Evolutionary conservation across 1,140 invertebrate genomes (phyloP).

Genomic region (Meteorus sp.): DNA sequence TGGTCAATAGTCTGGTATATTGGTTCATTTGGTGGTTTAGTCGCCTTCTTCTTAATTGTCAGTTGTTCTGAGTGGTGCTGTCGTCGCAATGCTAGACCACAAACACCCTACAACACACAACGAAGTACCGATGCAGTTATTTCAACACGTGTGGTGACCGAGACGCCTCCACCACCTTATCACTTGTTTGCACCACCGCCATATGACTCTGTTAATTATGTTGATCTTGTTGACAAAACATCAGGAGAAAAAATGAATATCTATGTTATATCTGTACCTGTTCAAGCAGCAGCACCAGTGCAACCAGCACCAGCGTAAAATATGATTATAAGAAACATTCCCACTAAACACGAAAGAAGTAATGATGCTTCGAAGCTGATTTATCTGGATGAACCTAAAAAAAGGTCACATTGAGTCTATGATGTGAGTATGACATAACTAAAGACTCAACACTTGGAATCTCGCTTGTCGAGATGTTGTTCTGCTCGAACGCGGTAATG

Average conservation of each 20-base stretch:
- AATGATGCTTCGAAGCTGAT: neutral
- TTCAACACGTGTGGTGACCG: slow-evolving; percentile 36
- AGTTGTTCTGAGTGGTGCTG: slow-evolving; percentile 67
- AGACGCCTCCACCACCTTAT: slow-evolving; percentile 63
- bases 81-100: slow-evolving; percentile 41
- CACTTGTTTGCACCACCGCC: slow-evolving; percentile 64
- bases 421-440: no score
- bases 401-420: neutral
- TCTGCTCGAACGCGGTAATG: no score
- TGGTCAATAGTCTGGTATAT: slow-evolving; percentile 67
- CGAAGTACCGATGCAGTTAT: slow-evolving; percentile 32
- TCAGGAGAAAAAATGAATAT: slow-evolving; percentile 58
- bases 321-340: neutral
- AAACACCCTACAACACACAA: slow-evolving; percentile 39
- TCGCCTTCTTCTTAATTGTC: slow-evolving; percentile 65
- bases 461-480: no score
- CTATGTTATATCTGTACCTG: slow-evolving; percentile 59
- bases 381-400: neutral
- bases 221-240: slow-evolving; percentile 46
- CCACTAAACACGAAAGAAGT: neutral
- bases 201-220: slow-evolving; percentile 61
- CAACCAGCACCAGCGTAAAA: slow-evolving; percentile 40
- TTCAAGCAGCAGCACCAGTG: slow-evolving; percentile 34
- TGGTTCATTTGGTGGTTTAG: slow-evolving; percentile 63
- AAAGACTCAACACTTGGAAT: no score